phyloP scores from a whole-genome alignment of 2,888 invertebrate genomes.

The Papilio elwesi region DNA sequence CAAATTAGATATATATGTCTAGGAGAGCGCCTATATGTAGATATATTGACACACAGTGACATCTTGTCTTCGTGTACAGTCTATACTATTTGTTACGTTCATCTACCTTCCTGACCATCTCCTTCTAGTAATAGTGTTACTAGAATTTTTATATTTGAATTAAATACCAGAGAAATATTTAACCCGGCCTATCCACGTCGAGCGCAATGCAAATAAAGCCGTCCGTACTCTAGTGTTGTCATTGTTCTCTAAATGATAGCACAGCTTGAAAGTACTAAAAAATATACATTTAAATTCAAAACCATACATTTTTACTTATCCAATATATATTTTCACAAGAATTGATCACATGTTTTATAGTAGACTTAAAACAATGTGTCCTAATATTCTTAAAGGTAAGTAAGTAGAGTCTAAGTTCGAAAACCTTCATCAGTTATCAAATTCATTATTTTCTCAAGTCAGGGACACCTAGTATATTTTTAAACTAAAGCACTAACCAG shows the following conservation, averaged over 20 bases:
- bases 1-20: too few species aligned
- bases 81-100: neutral
- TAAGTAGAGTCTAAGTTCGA: too few species aligned
- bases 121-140: neutral
- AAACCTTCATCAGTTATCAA: too few species aligned
- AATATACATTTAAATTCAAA: slow-evolving; percentile 9
- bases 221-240: slow-evolving; percentile 19
- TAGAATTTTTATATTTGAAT: neutral
- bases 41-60: too few species aligned
- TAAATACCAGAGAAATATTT: slow-evolving; percentile 8
- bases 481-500: too few species aligned
- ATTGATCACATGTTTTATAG: neutral
- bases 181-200: neutral
- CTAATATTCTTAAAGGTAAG: too few species aligned
- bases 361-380: too few species aligned
- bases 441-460: too few species aligned
- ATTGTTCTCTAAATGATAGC: slow-evolving; percentile 33
- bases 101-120: neutral
- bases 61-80: neutral
- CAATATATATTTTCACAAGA: neutral
- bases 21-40: too few species aligned
- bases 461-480: too few species aligned
- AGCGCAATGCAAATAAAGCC: slow-evolving; percentile 30
- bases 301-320: neutral
- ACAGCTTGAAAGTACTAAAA: neutral